Base-by-base conservation (phyloP, 2,797 vertebrate species). In the Trematomus bernacchii region DNA sequence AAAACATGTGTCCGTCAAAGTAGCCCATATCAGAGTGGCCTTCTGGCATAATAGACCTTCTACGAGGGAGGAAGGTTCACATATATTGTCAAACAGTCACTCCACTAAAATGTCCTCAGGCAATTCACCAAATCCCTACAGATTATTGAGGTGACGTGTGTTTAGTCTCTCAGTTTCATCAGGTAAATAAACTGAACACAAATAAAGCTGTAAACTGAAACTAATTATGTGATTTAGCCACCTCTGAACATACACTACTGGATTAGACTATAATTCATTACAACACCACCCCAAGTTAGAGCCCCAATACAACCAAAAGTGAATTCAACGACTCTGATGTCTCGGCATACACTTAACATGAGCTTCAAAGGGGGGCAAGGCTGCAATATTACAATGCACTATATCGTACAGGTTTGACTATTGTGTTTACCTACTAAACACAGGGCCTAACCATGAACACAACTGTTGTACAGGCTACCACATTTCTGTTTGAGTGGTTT, bases 141-240 rank as follows among this genome's bases (percentile, higher is more conserved):
- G 73, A 51, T 48, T 52, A 71, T 60, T 61, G 44, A 55, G 15
- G 14, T 51, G 44, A 18, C 23, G 40, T 48, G 40, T 23, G 12
- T 57, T 63, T 10, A 27, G 12, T 43, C 7, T 33, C 52, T 73
- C 18, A 6, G 23, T 27, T 27, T 27, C 27, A 27, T 50, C 18
- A 27, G 2, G 16, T 30, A 52, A 33, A 47, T 60, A 46, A 46
- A 43, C 19, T 42, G n/a, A 77, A 55, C 7, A 46, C 21, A 11
- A 59, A n/a, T 6, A 44, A 30, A 13, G 64, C 46, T 14, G 46
- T 48, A 46, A 79, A 48, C 19, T 67, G 23, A 61, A 44, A 47
- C 4, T 50, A 13, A 53, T 40, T 50, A 11, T 44, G 23, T 10
- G 12, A 27, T 60, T 42, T 9, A 63, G 9, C 57, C 43, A 67